Base-by-base conservation (phyloP, 2,888 invertebrate species). In the Cepaea hortensis region DNA sequence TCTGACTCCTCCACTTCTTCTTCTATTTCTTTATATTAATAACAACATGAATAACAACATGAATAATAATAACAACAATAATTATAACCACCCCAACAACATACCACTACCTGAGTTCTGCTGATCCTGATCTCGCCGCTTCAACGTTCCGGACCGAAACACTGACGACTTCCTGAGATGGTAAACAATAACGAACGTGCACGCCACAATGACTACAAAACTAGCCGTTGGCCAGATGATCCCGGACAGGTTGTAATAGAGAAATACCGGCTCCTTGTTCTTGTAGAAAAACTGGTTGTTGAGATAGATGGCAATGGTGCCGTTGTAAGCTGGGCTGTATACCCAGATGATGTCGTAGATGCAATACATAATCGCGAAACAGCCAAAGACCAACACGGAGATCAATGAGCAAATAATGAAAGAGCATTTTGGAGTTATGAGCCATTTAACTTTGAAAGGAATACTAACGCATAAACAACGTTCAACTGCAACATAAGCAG, bases 361-460 rank as follows among this genome's bases (percentile, higher is more conserved):
- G 15, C 48, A 75, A 20, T 50, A 76, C 75, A 84, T 76, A 18
- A 84, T 35, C 3, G 70, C 6, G 46, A 76, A 84, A 15, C 61
- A 75, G 62, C 84, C 84, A 61, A 84, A 84, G 20, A 84, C 84
- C 9, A 75, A 23, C 7, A 84, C 62, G 9, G 84, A 84, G 5
- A 84, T 65, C 3, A 76, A 48, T 3, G 62, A 35, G 15, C 55
- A 61, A 9, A 76, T 62, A 0, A 84, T 46, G 35, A 84, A 65
- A 62, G 84, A 61, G 76, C 55, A 18, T 46, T 23, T 84, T 3
- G 84, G 84, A 35, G 84, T 84, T 7, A 84, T 62, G 46, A 84
- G 48, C 70, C 23, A n/a, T 84, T 76, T 84, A 4, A 84, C 84
- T 46, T 84, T 84, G 84, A 84, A 84, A 5, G 84, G 84, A 35